Evolutionary conservation across 2,113 vertebrate genomes (phyloP).

Genomic region (Anolis sagrei): DNA sequence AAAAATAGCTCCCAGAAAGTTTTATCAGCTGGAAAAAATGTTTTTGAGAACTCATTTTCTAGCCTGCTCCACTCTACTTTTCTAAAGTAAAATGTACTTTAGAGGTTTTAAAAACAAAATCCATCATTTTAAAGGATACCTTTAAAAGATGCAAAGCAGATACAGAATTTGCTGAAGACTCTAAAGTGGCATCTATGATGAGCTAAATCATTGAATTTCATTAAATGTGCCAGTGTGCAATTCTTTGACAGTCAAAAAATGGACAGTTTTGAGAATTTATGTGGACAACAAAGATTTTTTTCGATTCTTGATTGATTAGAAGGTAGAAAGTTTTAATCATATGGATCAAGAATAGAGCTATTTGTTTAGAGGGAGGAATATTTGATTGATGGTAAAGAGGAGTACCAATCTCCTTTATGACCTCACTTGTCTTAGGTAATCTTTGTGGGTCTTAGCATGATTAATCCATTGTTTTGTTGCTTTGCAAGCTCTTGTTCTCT

Average conservation of each 20-base stretch:
- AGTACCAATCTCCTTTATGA: neutral
- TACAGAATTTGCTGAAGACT: neutral
- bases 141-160: neutral
- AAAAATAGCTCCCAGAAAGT: slow-evolving; percentile 40
- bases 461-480: neutral
- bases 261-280: neutral
- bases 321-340: neutral
- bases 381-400: neutral
- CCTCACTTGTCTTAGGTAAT: neutral
- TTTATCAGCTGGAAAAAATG: slow-evolving; percentile 41
- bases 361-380: neutral
- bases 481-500: neutral
- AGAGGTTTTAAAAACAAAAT: neutral
- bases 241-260: slow-evolving; percentile 1
- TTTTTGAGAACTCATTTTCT: slow-evolving; percentile 19
- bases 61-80: neutral
- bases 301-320: neutral
- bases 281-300: neutral
- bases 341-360: neutral
- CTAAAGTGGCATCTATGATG: neutral
- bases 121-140: neutral
- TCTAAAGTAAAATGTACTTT: slow-evolving; percentile 23
- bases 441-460: neutral
- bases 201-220: slow-evolving; percentile 4
- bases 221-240: neutral